phyloP scores from a whole-genome alignment of 2,113 vertebrate species.

The Haemorhous mexicanus region DNA sequence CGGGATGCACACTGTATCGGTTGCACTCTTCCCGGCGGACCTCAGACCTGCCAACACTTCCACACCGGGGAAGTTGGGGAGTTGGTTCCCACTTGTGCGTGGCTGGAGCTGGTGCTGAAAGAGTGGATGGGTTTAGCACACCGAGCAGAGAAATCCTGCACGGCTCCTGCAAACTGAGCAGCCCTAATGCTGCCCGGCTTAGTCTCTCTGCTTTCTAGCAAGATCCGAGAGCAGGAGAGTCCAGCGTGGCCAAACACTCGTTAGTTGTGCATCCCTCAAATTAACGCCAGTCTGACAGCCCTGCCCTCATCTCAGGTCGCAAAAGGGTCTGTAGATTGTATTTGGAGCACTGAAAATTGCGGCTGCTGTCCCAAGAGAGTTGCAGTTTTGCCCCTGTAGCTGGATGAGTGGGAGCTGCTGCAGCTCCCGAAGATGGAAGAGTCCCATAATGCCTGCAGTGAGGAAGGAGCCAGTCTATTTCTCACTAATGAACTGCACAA shows the following conservation, averaged over 20 bases:
- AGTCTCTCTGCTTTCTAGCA: neutral
- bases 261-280: neutral
- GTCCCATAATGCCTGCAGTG: rapidly evolving
- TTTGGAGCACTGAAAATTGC: neutral
- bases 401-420: neutral
- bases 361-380: neutral
- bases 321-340: neutral
- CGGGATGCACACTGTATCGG: neutral
- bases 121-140: neutral
- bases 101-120: neutral
- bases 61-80: too few relatives aligned
- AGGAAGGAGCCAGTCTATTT: neutral
- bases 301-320: rapidly evolving
- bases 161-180: neutral
- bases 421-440: neutral
- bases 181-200: neutral
- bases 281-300: neutral
- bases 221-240: neutral
- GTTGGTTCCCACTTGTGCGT: rapidly evolving
- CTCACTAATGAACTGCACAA: neutral
- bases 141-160: rapidly evolving
- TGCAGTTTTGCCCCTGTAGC: neutral
- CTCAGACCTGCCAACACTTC: too few relatives aligned
- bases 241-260: rapidly evolving
- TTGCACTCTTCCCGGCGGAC: neutral